These are phyloP conservation scores for Chalcosyrphus nemorum DNA, from an alignment of 2,888 invertebrate genomes.

Conservation along the genomic window DNA sequence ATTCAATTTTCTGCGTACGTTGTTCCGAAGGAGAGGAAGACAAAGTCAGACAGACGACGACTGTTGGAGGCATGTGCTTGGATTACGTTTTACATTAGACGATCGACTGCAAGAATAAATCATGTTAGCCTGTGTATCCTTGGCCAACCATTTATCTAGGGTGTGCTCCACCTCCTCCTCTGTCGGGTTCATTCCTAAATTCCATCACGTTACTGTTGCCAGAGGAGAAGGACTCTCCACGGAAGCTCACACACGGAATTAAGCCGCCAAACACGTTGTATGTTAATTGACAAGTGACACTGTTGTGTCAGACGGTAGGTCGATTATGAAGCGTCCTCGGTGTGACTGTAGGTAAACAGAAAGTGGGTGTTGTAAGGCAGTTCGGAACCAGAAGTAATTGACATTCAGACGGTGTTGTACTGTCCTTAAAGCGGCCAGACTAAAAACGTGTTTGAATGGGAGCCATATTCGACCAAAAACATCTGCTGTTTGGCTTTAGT, in stretches of 20 bases:
- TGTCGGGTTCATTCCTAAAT: constrained; percentile 16
- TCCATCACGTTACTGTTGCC: constrained; percentile 25
- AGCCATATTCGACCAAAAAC: too few relatives aligned
- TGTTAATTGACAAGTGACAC: constrained; percentile 68
- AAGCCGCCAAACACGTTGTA: constrained; percentile 60
- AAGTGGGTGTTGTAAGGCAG: not conserved
- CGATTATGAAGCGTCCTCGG: constrained; percentile 31
- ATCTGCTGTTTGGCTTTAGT: too few relatives aligned
- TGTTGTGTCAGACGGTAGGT: constrained; percentile 57
- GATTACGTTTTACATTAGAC: constrained; percentile 66
- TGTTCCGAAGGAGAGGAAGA: not conserved
- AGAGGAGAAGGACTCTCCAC: not conserved
- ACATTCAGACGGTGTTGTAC: too few relatives aligned
- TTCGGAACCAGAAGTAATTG: too few relatives aligned
- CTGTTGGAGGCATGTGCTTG: constrained; percentile 65
- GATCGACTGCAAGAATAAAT: constrained; percentile 63
- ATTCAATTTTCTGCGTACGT: constrained; percentile 63
- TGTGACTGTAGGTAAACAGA: not conserved
- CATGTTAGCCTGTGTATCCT: constrained; percentile 62
- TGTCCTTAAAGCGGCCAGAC: too few relatives aligned
- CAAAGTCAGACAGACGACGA: constrained; percentile 42
- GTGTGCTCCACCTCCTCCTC: not conserved
- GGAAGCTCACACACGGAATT: constrained; percentile 32
- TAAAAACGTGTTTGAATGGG: too few relatives aligned
- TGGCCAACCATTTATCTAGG: constrained; percentile 6